A percentile compares a stretch with the other conserved stretches of the same genome.
These are phyloP conservation scores for Perithous albicinctus DNA, from an alignment of 2,888 invertebrate genomes.

Conservation along the genomic window DNA sequence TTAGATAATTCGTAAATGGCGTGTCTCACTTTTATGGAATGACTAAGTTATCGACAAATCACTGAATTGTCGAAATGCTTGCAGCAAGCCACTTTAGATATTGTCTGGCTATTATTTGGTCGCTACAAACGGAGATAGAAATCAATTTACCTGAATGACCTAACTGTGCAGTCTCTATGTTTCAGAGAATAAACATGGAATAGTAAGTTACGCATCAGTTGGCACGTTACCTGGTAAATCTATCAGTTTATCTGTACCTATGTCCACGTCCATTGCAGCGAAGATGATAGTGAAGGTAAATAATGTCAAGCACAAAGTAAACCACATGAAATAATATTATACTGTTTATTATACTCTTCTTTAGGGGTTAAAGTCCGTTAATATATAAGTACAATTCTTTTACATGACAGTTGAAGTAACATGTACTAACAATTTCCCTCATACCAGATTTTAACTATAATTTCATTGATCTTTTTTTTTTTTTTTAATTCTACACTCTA, in stretches of 20 bases:
- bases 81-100: no score
- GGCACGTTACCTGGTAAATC: not conserved
- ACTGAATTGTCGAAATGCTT: no score
- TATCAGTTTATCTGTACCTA: no score
- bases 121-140: not conserved
- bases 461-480: not conserved
- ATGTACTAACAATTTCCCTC: not conserved
- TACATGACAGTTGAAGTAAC: not conserved
- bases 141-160: not conserved
- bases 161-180: not conserved
- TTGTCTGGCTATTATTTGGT: no score
- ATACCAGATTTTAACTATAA: not conserved
- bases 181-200: not conserved
- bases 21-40: no score
- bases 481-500: no score
- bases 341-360: constrained; percentile 1
- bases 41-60: no score
- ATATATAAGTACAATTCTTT: not conserved
- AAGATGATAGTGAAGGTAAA: not conserved
- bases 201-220: not conserved
- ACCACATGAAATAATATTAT: not conserved
- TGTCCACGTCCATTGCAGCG: no score
- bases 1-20: no score
- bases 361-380: not conserved
- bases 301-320: not conserved